phyloP scores from a whole-genome alignment of 1,140 invertebrate species.

The Oncopodura yosiiana region DNA sequence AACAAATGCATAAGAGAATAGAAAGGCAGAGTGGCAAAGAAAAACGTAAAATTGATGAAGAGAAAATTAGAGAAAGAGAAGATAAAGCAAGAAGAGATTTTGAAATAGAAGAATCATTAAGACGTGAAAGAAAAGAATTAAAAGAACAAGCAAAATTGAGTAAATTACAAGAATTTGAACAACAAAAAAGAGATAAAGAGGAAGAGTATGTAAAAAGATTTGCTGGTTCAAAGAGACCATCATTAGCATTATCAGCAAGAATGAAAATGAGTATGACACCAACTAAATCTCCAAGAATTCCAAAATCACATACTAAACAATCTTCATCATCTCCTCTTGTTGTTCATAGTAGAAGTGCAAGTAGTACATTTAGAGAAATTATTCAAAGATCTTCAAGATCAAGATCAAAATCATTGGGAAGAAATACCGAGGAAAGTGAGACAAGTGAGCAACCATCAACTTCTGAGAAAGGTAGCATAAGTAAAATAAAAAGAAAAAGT shows the following conservation, averaged over 20 bases:
- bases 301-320: not conserved
- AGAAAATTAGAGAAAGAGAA: conserved; percentile 1
- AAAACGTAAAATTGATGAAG: not conserved
- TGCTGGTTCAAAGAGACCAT: conserved; percentile 5
- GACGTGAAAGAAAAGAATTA: not conserved
- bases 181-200: conserved; percentile 3
- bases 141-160: not conserved
- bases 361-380: too few relatives aligned
- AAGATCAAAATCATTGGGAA: not conserved
- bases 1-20: not conserved
- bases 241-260: conserved; percentile 6
- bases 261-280: conserved; percentile 9
- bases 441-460: too few relatives aligned
- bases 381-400: not conserved
- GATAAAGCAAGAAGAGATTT: conserved; percentile 7
- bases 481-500: too few relatives aligned
- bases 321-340: not conserved
- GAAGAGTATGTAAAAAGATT: conserved; percentile 6
- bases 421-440: not conserved
- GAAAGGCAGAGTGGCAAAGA: not conserved
- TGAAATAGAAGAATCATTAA: conserved; percentile 6
- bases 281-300: not conserved
- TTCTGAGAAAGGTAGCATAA: too few relatives aligned
- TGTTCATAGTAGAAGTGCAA: too few relatives aligned
- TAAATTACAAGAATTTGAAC: not conserved